These are phyloP conservation scores for Malacosoma neustria DNA, from an alignment of 2,888 invertebrate species.

Conservation along the genomic window DNA sequence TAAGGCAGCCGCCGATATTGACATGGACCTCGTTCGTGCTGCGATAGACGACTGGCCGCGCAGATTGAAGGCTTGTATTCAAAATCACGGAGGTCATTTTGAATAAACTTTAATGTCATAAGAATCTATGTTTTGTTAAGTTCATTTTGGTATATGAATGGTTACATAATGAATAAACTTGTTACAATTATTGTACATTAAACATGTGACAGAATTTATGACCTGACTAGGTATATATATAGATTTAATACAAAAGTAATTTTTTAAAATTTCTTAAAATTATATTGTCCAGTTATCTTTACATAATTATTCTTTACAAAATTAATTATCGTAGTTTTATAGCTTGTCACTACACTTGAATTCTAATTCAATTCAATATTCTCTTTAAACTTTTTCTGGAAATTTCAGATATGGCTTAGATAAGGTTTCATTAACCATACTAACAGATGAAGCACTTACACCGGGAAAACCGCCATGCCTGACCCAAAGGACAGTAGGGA, in stretches of 20 bases:
- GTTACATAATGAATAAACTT: too few species aligned
- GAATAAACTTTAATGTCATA: too few species aligned
- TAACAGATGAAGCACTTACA: slow-evolving; percentile 48
- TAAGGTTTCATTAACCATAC: slow-evolving; percentile 28
- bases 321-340: neutral
- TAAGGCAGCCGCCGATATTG: too few species aligned
- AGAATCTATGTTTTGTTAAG: too few species aligned
- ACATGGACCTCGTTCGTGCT: too few species aligned
- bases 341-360: neutral
- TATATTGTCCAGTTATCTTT: neutral
- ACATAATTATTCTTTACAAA: neutral
- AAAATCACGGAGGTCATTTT: too few species aligned
- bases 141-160: too few species aligned
- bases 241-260: neutral
- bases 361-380: neutral
- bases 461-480: slow-evolving; percentile 55
- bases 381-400: neutral
- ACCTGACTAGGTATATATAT: neutral
- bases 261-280: neutral
- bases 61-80: too few species aligned
- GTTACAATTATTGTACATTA: too few species aligned
- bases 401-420: slow-evolving; percentile 36
- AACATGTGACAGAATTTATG: neutral
- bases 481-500: slow-evolving; percentile 61
- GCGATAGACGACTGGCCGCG: too few species aligned